These are phyloP conservation scores for Thrips palmi DNA, from an alignment of 1,140 invertebrate species.

Conservation along the genomic window DNA sequence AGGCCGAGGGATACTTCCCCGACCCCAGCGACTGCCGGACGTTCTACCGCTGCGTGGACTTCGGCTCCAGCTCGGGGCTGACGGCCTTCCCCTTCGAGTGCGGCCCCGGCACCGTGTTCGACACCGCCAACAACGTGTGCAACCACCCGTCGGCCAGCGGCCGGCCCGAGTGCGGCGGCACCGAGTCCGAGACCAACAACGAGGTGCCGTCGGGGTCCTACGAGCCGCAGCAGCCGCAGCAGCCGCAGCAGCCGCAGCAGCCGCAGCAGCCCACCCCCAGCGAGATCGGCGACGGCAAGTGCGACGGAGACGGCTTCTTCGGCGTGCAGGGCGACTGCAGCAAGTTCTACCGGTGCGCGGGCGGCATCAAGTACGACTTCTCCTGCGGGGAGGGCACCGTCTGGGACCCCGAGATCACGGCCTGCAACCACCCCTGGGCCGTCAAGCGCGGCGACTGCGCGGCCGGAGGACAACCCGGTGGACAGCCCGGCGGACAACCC, in stretches of 20 bases:
- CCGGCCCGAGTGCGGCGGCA: slow-evolving; percentile 27
- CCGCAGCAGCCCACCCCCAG: slow-evolving; percentile 9
- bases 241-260: slow-evolving; percentile 5
- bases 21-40: slow-evolving; percentile 31
- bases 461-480: not conserved
- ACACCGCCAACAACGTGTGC: slow-evolving; percentile 39
- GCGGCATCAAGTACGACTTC: slow-evolving; percentile 39
- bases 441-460: slow-evolving; percentile 22
- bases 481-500: not conserved
- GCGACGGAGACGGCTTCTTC: slow-evolving; percentile 30
- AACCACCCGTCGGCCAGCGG: slow-evolving; percentile 43
- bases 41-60: slow-evolving; percentile 38
- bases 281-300: slow-evolving; percentile 13
- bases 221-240: slow-evolving; percentile 3
- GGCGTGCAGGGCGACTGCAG: slow-evolving; percentile 36
- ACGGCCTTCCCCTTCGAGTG: slow-evolving; percentile 42
- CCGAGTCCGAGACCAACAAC: not conserved
- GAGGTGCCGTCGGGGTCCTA: not conserved
- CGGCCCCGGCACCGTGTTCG: slow-evolving; percentile 47
- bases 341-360: slow-evolving; percentile 47
- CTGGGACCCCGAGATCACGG: slow-evolving; percentile 36
- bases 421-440: slow-evolving; percentile 38
- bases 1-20: slow-evolving; percentile 33
- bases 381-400: slow-evolving; percentile 41
- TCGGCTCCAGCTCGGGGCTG: slow-evolving; percentile 19